phyloP scores from a whole-genome alignment of 2,113 vertebrate genomes.

The Forbesichthys agassizii region DNA sequence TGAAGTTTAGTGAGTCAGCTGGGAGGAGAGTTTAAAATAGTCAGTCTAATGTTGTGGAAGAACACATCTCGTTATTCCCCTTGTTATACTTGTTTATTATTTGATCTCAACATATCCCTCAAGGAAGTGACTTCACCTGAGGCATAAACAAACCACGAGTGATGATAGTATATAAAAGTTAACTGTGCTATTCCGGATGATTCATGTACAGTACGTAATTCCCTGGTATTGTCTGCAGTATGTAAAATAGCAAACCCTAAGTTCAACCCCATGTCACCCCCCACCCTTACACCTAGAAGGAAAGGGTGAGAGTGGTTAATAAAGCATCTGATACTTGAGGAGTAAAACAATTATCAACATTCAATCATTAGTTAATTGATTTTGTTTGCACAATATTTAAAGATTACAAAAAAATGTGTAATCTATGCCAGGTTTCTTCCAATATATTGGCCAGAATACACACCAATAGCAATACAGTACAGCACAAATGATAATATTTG shows the following conservation, averaged over 20 bases:
- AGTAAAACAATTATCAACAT: constrained; percentile 2
- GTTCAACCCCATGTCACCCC: no score
- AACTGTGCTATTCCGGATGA: constrained; percentile 2
- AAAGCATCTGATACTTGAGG: background rate
- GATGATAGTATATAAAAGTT: constrained; percentile 10
- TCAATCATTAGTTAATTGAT: no score
- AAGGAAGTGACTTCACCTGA: background rate
- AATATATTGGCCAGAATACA: no score
- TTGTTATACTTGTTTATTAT: constrained; percentile 6
- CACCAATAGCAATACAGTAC: no score
- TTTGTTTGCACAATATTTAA: no score
- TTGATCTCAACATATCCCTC: background rate
- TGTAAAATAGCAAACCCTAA: no score
- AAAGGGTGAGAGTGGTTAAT: background rate
- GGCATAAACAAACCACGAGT: constrained; percentile 31
- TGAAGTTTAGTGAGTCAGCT: constrained; percentile 22
- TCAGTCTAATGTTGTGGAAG: constrained; percentile 11
- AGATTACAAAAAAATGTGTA: no score
- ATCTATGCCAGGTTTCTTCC: no score
- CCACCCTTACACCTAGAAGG: no score
- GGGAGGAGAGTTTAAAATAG: constrained; percentile 12
- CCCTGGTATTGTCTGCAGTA: background rate
- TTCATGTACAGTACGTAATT: no score
- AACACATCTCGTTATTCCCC: constrained; percentile 11
- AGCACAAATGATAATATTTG: no score